phyloP scores from a whole-genome alignment of 2,888 invertebrate genomes.

The Phyllotreta cruciferae region DNA sequence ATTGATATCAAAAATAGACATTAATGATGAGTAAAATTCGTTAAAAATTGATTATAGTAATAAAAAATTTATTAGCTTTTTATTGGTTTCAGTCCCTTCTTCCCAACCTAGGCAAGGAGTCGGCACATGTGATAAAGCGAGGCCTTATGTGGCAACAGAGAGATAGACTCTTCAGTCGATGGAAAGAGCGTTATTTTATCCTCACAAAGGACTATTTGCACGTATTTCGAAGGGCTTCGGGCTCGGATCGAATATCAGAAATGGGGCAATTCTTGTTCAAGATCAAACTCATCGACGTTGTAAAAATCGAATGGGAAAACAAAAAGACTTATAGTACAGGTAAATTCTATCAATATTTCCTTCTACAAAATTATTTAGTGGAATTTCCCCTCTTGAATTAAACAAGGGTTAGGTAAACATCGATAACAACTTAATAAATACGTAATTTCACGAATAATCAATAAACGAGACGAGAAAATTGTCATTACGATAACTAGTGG shows the following conservation, averaged over 20 bases:
- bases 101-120: constrained; percentile 56
- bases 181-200: constrained; percentile 73
- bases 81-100: constrained; percentile 55
- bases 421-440: constrained; percentile 1
- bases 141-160: constrained; percentile 71
- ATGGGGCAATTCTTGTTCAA: constrained; percentile 75
- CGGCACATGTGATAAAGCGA: constrained; percentile 68
- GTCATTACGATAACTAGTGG: background rate
- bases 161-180: constrained; percentile 69
- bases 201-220: constrained; percentile 71
- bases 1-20: background rate
- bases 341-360: constrained; percentile 14
- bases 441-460: background rate
- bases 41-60: constrained; percentile 20
- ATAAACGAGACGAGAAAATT: background rate
- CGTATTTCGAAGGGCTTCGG: constrained; percentile 70
- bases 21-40: background rate
- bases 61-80: no score
- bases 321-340: constrained; percentile 66
- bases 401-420: no score
- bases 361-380: background rate
- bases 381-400: no score
- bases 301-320: constrained; percentile 71
- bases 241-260: constrained; percentile 66
- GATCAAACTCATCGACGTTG: constrained; percentile 64